Base-by-base conservation (phyloP, 2,888 invertebrate species). In the Pristionchus maxplancki region DNA sequence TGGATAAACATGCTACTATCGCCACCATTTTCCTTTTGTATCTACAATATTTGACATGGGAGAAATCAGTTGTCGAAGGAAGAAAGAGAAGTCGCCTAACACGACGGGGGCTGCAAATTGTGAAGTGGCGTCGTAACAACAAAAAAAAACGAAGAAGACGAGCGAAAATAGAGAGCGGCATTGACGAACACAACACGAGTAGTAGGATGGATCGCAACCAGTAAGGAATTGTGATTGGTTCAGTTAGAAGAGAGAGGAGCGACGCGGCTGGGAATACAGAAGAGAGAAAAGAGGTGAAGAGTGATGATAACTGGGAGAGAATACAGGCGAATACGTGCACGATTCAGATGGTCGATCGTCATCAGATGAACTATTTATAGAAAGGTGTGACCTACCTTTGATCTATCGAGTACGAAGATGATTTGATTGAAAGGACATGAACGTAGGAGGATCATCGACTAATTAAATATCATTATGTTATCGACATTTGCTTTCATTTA, bases 211-310 rank as follows among this genome's bases (percentile, higher is more conserved):
- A 64, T 31, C 37, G 71, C 71, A 34, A 71, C 37, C 37, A 71
- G 71, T 71, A 44, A 28, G 48, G 78, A 78, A 58, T 58, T 9
- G 58, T 78, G 78, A 78, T 78, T 78, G 78, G 78, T 78, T 78
- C 78, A 78, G 78, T 78, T 78, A 78, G 78, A 28, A 78, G 78
- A 78, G 78, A 44, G 44, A 78, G 37, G 17, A 44, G n/a, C 37
- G 37, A 71, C 8, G n/a, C 71, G 44, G 78, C 78, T 78, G 78
- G 5, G n/a, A 78, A 78, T 48, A 78, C 78, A 78, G 28, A 78
- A 48, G 44, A 48, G 78, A 78, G 78, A 74, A 28, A 24, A 2
- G 62, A 64, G 58, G 62, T 24, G 28, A 64, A 58, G 53, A 9
- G 71, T 37, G 78, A 78, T 48, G 78, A 40, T 44, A 44, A 78